A percentile compares a stretch with the other conserved stretches of the same genome.
These are phyloP conservation scores for Oncorhynchus tshawytscha DNA, from an alignment of 2,113 vertebrate genomes.

Conservation along the genomic window DNA sequence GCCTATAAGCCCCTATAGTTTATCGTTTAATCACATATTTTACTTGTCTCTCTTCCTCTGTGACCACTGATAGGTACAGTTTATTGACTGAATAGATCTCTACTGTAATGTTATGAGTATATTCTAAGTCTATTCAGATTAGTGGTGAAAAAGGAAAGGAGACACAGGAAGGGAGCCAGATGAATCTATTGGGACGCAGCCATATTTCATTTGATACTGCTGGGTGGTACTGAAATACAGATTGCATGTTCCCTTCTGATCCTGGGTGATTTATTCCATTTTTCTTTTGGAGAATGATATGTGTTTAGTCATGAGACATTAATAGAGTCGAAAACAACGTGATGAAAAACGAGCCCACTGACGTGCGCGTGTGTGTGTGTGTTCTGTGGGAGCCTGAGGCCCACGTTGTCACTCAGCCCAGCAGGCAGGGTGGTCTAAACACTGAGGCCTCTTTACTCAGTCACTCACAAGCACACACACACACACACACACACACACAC, in stretches of 20 bases:
- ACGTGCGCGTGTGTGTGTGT: conserved; percentile 36
- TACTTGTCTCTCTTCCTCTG: no score
- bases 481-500: conserved; percentile 6
- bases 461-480: conserved; percentile 8
- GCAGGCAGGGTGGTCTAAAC: conserved; percentile 73
- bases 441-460: conserved; percentile 68
- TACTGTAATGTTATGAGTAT: conserved; percentile 1
- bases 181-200: conserved; percentile 30
- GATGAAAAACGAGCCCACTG: conserved; percentile 66
- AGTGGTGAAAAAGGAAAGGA: conserved; percentile 2
- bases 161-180: conserved; percentile 1
- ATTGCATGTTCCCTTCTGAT: conserved; percentile 39
- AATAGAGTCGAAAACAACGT: conserved; percentile 67
- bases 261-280: conserved; percentile 62
- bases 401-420: conserved; percentile 69
- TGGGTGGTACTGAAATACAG: conserved; percentile 43
- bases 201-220: conserved; percentile 25
- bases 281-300: conserved; percentile 64
- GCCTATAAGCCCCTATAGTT: no score
- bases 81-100: neutral
- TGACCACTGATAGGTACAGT: neutral
- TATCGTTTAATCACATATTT: no score
- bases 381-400: conserved; percentile 56
- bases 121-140: conserved; percentile 28
- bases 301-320: conserved; percentile 72